Conservation (phyloP, 2,113 vertebrate species). For the Nannobrachium achirus region DNA sequence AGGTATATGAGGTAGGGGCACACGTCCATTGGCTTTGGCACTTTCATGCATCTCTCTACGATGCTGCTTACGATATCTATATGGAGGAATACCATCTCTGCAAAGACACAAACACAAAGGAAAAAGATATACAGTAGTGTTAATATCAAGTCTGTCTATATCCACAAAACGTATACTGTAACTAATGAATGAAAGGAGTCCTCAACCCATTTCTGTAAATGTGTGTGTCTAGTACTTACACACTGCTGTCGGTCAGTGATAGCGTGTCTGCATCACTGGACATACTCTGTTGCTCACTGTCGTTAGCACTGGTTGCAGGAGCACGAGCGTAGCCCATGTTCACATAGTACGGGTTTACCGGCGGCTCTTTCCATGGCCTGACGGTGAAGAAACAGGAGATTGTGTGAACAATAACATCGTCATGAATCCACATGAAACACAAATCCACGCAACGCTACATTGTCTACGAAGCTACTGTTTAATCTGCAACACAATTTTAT, state of each 20-base stretch:
- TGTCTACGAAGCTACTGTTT: no score
- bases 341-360: constrained; percentile 93
- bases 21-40: constrained; percentile 96
- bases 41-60: constrained; percentile 99
- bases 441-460: no score
- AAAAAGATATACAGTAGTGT: background rate
- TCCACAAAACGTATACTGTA: background rate
- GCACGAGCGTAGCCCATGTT: constrained; percentile 94
- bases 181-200: no score
- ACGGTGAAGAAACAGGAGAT: constrained; percentile 27
- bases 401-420: background rate
- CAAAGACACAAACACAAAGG: background rate
- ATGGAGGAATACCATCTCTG: constrained; percentile 95
- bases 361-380: constrained; percentile 91
- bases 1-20: constrained; percentile 98
- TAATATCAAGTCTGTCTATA: background rate
- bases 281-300: constrained; percentile 99
- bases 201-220: background rate
- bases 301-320: constrained; percentile 95
- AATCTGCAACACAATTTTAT: no score
- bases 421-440: background rate
- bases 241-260: constrained; percentile 95
- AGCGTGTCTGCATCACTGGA: constrained; percentile 97
- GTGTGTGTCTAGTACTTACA: constrained; percentile 75
- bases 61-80: constrained; percentile 94